phyloP scores from a whole-genome alignment of 2,113 vertebrate genomes.

The Cettia cetti region DNA sequence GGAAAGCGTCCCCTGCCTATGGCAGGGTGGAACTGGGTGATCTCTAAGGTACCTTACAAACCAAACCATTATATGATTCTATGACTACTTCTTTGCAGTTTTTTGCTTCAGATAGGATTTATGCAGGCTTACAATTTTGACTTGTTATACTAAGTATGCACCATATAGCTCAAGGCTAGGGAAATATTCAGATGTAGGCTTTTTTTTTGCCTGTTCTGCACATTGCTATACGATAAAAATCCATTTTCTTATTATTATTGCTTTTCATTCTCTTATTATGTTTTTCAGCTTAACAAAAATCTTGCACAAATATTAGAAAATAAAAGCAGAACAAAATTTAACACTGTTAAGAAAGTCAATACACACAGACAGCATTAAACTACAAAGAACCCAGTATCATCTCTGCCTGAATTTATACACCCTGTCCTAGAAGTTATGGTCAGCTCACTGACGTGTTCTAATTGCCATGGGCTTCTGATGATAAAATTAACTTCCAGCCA shows the following conservation, averaged over 20 bases:
- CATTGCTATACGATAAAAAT: not conserved
- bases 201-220: not conserved
- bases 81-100: not conserved
- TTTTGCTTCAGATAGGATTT: not conserved
- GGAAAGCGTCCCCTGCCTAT: not conserved
- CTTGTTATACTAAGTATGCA: not conserved
- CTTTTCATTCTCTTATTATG: not conserved
- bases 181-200: not conserved
- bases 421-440: conserved; percentile 30
- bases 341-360: not conserved
- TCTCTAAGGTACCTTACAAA: not conserved
- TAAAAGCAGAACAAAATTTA: not conserved
- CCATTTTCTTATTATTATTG: not conserved
- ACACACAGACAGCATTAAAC: not conserved
- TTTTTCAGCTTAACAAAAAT: not conserved
- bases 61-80: not conserved
- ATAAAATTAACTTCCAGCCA: conserved; percentile 42
- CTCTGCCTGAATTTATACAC: conserved; percentile 30
- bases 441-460: conserved; percentile 36
- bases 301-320: not conserved
- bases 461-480: conserved; percentile 36
- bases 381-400: not conserved
- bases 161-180: not conserved
- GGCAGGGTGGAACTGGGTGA: not conserved
- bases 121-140: not conserved